phyloP scores from a whole-genome alignment of 2,888 invertebrate genomes.

The Dugesia japonica region DNA sequence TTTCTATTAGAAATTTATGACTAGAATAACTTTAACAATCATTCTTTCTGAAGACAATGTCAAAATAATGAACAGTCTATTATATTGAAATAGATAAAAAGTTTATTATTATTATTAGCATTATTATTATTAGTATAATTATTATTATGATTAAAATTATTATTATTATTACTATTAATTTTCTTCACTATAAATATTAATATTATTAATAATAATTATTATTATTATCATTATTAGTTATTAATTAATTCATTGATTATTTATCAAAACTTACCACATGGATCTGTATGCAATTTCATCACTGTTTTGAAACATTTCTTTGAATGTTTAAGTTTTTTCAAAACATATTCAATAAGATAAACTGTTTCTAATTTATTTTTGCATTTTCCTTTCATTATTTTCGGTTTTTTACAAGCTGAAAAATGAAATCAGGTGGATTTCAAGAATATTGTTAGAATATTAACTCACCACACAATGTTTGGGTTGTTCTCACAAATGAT shows the following conservation, averaged over 20 bases:
- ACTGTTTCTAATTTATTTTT: neutral
- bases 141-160: too few relatives aligned
- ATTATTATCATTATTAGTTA: too few relatives aligned
- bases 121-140: too few relatives aligned
- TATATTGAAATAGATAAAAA: too few relatives aligned
- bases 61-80: too few relatives aligned
- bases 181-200: too few relatives aligned
- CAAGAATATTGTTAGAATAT: neutral
- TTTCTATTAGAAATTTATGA: neutral
- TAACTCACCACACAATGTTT: slow-evolving; percentile 12
- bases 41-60: too few relatives aligned
- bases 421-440: neutral
- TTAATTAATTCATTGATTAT: too few relatives aligned
- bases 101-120: too few relatives aligned
- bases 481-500: neutral
- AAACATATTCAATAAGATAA: neutral
- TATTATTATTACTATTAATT: too few relatives aligned
- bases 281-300: neutral
- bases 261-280: slow-evolving; percentile 27
- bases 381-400: slow-evolving; percentile 22
- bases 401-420: slow-evolving; percentile 27
- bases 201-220: too few relatives aligned
- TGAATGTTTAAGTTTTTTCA: neutral
- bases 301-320: slow-evolving; percentile 12
- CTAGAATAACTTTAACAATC: neutral